Base-by-base conservation (phyloP, 1,140 invertebrate genomes). In the Ectropis grisescens region DNA sequence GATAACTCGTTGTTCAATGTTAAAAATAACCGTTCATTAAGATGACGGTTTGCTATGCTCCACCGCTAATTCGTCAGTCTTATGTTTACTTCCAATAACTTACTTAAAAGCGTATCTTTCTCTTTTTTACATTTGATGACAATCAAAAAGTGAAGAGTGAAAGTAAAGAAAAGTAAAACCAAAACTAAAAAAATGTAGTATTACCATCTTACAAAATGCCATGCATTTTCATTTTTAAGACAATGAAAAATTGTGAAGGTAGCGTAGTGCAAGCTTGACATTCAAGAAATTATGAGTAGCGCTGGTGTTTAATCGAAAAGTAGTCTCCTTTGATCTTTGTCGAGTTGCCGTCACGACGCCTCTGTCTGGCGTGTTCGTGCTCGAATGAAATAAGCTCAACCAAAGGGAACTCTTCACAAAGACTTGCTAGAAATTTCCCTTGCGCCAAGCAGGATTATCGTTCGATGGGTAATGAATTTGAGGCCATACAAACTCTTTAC, bases 1-100 rank as follows among this genome's bases (percentile, higher is more conserved):
- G 51, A 53, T 61, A 55, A 50, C 51, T 55, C 46, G 44, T 38
- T 40, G 37, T 44, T 32, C 38, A 43, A 27, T 43, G 42, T 48
- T 49, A 49, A 56, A 59, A 53, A 47, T 47, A 49, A 54, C 33
- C 33, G 42, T 46, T 44, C 37, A 47, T 49, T 51, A 47, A 41
- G 16, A 33, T 13, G 33, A 37, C n/a, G 26, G 33, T 14, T 19
- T 19, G n/a, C n/a, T n/a, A n/a, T n/a, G n/a, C n/a, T n/a, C n/a
- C n/a, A 26, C 24, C 28, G 30, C 32, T 36, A 35, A 33, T 28
- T 42, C 15, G 26, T 23, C 26, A 29, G 27, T 33, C 27, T 41
- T 35, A 34, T 41, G 22, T 22, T 38, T 29, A 26, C 4, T n/a
- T 26, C 10, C 6, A n/a, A 26, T 6, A 26, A 26, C 24, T 26